Conservation (phyloP, 1,140 invertebrate genomes). For the Phortica variegata region DNA sequence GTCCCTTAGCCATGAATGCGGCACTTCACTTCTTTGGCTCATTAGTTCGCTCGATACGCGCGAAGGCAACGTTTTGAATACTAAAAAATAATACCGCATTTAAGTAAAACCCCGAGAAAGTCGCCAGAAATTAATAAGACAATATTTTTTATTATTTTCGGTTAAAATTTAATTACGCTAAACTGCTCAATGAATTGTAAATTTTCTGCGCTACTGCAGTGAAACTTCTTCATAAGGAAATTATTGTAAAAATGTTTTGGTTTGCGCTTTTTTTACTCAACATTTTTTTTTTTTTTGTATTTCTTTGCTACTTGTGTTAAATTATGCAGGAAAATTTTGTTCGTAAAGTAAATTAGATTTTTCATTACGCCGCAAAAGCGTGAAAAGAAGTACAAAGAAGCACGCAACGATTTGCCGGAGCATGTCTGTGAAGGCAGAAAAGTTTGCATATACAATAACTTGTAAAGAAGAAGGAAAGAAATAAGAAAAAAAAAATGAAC, state of each 20-base stretch:
- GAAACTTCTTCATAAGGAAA: too few species aligned
- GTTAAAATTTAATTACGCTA: constrained; percentile 49
- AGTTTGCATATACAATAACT: too few species aligned
- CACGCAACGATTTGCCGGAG: constrained; percentile 2
- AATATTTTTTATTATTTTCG: constrained; percentile 33
- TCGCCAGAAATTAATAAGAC: too few species aligned
- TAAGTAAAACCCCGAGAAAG: too few species aligned
- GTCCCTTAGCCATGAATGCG: too few species aligned
- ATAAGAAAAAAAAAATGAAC: constrained; percentile 35
- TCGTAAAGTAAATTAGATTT: not conserved
- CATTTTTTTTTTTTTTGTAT: constrained; percentile 1
- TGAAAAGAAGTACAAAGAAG: constrained; percentile 18
- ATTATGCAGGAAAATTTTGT: constrained; percentile 30
- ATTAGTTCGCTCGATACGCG: too few species aligned
- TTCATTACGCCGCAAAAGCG: constrained; percentile 10
- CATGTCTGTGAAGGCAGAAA: too few species aligned
- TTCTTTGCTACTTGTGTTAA: constrained; percentile 12
- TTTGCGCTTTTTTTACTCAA: constrained; percentile 5
- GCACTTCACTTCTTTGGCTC: too few species aligned
- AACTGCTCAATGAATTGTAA: constrained; percentile 53
- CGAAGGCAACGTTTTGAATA: too few species aligned
- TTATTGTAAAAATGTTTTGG: constrained; percentile 28
- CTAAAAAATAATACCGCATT: too few species aligned
- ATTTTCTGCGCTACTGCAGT: too few species aligned
- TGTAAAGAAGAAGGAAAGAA: not conserved